Base-by-base conservation (phyloP, 1,140 invertebrate species). In the Polypedilum vanderplanki region DNA sequence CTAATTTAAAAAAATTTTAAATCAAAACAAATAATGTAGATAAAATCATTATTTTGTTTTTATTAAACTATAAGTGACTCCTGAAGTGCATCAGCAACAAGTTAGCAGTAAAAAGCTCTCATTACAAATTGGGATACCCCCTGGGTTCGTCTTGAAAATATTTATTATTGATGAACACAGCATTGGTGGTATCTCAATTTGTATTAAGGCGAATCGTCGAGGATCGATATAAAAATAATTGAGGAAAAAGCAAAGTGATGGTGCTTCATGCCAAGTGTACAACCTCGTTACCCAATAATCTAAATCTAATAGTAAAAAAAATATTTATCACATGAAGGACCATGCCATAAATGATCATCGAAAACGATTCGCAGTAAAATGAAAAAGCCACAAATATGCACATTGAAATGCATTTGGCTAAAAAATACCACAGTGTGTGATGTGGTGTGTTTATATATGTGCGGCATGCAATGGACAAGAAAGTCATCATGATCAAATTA, bases 141-240 rank as follows among this genome's bases (percentile, higher is more conserved):
- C 65, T 70, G 65, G 8, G 65, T 70, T 70, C 65, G 65, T 22
- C 20, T 70, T 70, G 65, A 18, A 70, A 8, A 70, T 70, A 20
- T 18, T 57, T 20, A 70, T 17, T 17, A 20, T 70, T 70, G 20
- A 22, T 70, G 65, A 70, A 70, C 65, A 70, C 65, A 70, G 65
- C 65, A 57, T 57, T 70, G 65, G 65, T 70, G 65, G 65, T 70
- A 70, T 70, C 65, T 70, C 65, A 70, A 22, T 70, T 70, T 17
- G 46, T 57, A 57, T 57, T 57, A n/a, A 57, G 12, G 46, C 46
- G n/a, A 15, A 57, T 57, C n/a, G 12, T 57, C 12, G n/a, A 57
- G 12, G 12, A 57, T 57, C 46, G 46, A 57, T 57, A n/a, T n/a
- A 57, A 57, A 57, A 4, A 57, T 15, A 12, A n/a, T n/a, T n/a